Evolutionary conservation across 2,888 invertebrate genomes (phyloP).

Genomic region (Eupeodes latifasciatus): DNA sequence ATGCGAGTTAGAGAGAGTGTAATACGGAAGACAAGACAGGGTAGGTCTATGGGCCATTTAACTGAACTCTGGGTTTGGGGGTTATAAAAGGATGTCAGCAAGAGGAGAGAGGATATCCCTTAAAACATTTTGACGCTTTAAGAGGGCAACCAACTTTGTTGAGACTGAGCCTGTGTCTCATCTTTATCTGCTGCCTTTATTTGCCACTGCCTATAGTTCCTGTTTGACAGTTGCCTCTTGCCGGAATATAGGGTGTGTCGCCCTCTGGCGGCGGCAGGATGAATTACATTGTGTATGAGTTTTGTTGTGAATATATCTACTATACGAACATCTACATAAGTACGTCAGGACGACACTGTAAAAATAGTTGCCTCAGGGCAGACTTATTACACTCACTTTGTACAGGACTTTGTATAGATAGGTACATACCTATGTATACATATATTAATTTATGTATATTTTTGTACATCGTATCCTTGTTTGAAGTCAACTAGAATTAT

Average conservation of each 20-base stretch:
- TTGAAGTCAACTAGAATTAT: conserved; percentile 63
- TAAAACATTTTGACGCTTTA: conserved; percentile 73
- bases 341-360: conserved; percentile 51
- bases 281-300: conserved; percentile 56
- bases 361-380: conserved; percentile 61
- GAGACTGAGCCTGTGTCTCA: conserved; percentile 33
- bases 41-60: conserved; percentile 69
- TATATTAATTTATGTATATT: not conserved
- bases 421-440: too few species aligned
- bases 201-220: not conserved
- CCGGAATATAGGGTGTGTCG: conserved; percentile 48
- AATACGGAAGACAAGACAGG: not conserved
- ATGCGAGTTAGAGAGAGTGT: conserved; percentile 21
- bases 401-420: not conserved
- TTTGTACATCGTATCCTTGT: conserved; percentile 51
- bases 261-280: conserved; percentile 48
- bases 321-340: not conserved
- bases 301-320: conserved; percentile 22
- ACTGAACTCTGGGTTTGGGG: conserved; percentile 7
- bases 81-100: not conserved
- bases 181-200: not conserved
- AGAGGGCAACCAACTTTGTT: conserved; percentile 70
- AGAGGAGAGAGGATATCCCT: conserved; percentile 41
- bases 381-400: conserved; percentile 63
- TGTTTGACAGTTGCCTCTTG: not conserved